phyloP scores from a whole-genome alignment of 2,113 vertebrate species.

The Lophochroa leadbeateri region DNA sequence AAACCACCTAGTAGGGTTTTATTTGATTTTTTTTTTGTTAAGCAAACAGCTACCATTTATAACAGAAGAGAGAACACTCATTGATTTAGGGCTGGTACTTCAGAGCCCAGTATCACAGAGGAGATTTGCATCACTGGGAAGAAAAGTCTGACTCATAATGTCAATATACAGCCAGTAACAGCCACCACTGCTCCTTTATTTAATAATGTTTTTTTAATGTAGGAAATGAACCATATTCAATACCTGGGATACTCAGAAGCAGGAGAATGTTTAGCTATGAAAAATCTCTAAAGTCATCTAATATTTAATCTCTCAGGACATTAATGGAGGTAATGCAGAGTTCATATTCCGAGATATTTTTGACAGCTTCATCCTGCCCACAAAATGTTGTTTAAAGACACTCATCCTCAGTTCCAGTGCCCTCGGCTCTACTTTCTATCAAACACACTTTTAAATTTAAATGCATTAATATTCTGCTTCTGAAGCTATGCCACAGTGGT shows the following conservation, averaged over 20 bases:
- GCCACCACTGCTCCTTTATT: neutral
- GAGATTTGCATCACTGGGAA: neutral
- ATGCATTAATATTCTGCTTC: neutral
- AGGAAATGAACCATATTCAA: neutral
- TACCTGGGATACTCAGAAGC: neutral
- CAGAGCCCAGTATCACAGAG: neutral
- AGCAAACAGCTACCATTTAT: neutral
- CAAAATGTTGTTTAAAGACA: neutral
- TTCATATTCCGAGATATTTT: neutral
- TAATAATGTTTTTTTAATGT: neutral
- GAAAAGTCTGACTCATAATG: neutral
- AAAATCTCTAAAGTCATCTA: neutral
- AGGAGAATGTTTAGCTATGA: neutral
- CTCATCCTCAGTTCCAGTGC: neutral
- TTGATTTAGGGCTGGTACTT: neutral
- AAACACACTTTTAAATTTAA: rapidly evolving
- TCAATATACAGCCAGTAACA: neutral
- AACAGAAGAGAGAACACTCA: neutral
- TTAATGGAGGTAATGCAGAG: neutral
- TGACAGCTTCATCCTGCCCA: neutral
- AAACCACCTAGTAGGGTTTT: neutral
- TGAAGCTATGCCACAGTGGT: rapidly evolving
- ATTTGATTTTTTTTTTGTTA: neutral
- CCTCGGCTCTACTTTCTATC: neutral
- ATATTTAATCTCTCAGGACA: neutral